phyloP scores from a whole-genome alignment of 2,888 invertebrate genomes.

The Cyrtodaria siliqua region DNA sequence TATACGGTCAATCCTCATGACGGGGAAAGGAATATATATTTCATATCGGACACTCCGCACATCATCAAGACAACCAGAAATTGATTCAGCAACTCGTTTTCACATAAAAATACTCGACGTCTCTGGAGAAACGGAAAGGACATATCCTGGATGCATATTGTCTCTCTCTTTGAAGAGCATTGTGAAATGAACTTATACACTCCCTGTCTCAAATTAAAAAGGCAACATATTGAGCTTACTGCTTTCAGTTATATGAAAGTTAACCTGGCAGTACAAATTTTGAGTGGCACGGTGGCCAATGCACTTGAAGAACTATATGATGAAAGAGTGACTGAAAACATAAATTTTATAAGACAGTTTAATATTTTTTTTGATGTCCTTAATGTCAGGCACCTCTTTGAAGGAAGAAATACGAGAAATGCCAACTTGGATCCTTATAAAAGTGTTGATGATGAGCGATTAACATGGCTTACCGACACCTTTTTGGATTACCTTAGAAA shows the following conservation, averaged over 20 bases:
- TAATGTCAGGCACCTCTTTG: conserved; percentile 20
- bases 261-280: conserved; percentile 3
- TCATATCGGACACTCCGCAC: conserved; percentile 60
- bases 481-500: conserved; percentile 25
- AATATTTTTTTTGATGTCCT: conserved; percentile 47
- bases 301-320: conserved; percentile 11
- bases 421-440: conserved; percentile 1
- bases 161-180: conserved; percentile 45
- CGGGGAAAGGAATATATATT: conserved; percentile 4
- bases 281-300: background rate
- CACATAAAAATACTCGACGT: conserved; percentile 40
- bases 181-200: conserved; percentile 22
- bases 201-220: conserved; percentile 37
- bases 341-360: conserved; percentile 46
- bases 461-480: conserved; percentile 14
- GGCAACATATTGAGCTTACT: conserved; percentile 31
- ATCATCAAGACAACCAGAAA: conserved; percentile 59
- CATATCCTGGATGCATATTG: conserved; percentile 60
- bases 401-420: conserved; percentile 29
- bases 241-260: conserved; percentile 15
- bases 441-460: conserved; percentile 10
- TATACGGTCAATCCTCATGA: background rate
- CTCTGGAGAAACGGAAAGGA: conserved; percentile 56
- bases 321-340: conserved; percentile 25
- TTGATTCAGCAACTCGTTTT: conserved; percentile 59